Conservation (phyloP, 1,140 invertebrate genomes). For the Rhynchophorus ferrugineus region DNA sequence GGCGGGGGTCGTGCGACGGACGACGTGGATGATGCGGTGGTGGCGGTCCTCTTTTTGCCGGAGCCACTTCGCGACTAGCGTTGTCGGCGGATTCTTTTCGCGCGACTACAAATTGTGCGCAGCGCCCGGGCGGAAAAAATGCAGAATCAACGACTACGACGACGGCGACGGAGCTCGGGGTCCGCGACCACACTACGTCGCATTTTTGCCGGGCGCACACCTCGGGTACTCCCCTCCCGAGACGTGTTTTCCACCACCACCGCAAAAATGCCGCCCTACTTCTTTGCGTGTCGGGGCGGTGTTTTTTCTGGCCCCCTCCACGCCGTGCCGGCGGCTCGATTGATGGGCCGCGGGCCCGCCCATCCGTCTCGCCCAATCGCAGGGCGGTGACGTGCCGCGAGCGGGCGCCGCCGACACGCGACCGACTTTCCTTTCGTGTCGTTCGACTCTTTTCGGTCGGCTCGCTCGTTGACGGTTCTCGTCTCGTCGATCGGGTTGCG, state of each 20-base stretch:
- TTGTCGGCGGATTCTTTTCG: constrained; percentile 44
- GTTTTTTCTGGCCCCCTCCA: constrained; percentile 47
- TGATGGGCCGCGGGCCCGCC: constrained; percentile 42
- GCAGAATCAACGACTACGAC: constrained; percentile 22
- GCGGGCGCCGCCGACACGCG: constrained; percentile 22
- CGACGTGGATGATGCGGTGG: constrained; percentile 12
- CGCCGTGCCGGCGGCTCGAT: constrained; percentile 32
- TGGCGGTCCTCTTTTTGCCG: constrained; percentile 41
- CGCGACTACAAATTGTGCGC: constrained; percentile 42
- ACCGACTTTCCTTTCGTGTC: constrained; percentile 15
- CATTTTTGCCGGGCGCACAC: constrained; percentile 22
- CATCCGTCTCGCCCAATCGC: constrained; percentile 39
- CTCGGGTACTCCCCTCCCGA: constrained; percentile 31
- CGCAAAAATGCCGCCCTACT: constrained; percentile 43
- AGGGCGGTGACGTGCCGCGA: constrained; percentile 24
- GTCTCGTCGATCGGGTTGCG: no score
- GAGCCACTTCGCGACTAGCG: constrained; percentile 41
- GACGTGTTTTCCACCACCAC: constrained; percentile 33
- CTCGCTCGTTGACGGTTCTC: no score
- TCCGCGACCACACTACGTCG: constrained; percentile 11
- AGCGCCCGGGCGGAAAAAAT: no score
- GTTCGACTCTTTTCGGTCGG: constrained; percentile 4
- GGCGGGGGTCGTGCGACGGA: constrained; percentile 22
- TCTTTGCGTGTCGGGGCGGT: constrained; percentile 41
- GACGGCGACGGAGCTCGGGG: constrained; percentile 16